These are phyloP conservation scores for Apotomis capreana DNA, from an alignment of 2,888 invertebrate genomes.

Conservation along the genomic window DNA sequence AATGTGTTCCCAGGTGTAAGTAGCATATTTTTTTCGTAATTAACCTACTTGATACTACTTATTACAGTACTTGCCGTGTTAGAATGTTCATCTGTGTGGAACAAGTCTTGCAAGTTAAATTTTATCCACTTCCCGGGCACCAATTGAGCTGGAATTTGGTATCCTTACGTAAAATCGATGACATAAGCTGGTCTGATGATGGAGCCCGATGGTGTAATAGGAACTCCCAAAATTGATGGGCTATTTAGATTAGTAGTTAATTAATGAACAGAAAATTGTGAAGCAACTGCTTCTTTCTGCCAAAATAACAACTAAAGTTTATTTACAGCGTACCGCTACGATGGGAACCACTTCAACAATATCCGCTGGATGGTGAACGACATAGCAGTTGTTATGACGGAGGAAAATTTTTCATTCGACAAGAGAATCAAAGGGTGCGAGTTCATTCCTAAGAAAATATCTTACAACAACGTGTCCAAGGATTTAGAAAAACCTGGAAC, in stretches of 20 bases:
- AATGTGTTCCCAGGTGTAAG: constrained; percentile 26
- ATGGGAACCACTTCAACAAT: constrained; percentile 69
- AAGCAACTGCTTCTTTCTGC: background rate
- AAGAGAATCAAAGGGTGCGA: constrained; percentile 67
- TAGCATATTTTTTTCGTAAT: background rate
- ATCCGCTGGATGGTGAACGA: constrained; percentile 75
- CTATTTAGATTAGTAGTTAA: no score
- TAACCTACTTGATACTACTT: no score
- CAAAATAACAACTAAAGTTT: background rate
- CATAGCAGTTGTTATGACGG: constrained; percentile 72
- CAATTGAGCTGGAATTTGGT: no score
- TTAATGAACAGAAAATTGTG: no score
- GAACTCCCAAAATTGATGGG: no score
- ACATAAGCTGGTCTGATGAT: no score
- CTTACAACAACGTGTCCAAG: constrained; percentile 60
- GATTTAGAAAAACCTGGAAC: constrained; percentile 59
- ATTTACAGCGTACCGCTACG: constrained; percentile 63
- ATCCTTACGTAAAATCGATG: no score
- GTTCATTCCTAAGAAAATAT: constrained; percentile 63
- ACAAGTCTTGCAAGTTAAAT: no score
- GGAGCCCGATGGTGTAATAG: no score
- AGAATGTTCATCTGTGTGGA: no score
- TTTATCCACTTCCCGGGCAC: no score
- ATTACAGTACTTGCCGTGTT: no score
- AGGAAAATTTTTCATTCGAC: constrained; percentile 69